These are phyloP conservation scores for Leuciscus waleckii DNA, from an alignment of 2,797 vertebrate genomes.

Conservation along the genomic window DNA sequence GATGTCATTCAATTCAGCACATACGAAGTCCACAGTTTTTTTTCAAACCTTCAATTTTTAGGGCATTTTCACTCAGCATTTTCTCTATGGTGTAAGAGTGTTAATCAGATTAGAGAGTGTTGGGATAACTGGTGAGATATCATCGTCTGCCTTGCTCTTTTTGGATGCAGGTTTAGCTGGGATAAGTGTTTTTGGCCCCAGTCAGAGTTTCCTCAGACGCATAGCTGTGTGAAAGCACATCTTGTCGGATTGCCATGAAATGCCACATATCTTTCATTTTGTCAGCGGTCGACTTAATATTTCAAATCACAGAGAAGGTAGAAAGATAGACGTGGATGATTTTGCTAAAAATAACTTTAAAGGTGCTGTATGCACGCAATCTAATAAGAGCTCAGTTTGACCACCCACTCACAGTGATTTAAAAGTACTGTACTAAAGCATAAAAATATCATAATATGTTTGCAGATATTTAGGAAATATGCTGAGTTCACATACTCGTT, in stretches of 20 bases:
- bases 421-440: background rate
- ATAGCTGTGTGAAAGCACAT: background rate
- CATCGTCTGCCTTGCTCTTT: background rate
- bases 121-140: background rate
- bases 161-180: background rate
- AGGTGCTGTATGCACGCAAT: background rate
- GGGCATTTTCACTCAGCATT: constrained; percentile 15
- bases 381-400: background rate
- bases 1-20: background rate
- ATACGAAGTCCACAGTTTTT: background rate
- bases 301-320: background rate
- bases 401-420: background rate
- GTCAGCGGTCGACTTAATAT: background rate
- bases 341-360: background rate
- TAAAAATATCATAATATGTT: too few species aligned
- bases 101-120: background rate
- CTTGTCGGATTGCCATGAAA: background rate
- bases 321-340: background rate
- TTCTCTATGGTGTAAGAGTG: background rate
- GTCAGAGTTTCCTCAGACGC: background rate
- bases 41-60: constrained; percentile 4
- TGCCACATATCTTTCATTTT: background rate
- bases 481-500: too few species aligned
- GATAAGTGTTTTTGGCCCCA: background rate
- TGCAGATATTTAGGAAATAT: too few species aligned